Percentiles rank a stretch among this genome's conserved stretches.
These are phyloP conservation scores for Macquaria ambigua DNA, from an alignment of 2,113 vertebrate species.

Conservation along the genomic window DNA sequence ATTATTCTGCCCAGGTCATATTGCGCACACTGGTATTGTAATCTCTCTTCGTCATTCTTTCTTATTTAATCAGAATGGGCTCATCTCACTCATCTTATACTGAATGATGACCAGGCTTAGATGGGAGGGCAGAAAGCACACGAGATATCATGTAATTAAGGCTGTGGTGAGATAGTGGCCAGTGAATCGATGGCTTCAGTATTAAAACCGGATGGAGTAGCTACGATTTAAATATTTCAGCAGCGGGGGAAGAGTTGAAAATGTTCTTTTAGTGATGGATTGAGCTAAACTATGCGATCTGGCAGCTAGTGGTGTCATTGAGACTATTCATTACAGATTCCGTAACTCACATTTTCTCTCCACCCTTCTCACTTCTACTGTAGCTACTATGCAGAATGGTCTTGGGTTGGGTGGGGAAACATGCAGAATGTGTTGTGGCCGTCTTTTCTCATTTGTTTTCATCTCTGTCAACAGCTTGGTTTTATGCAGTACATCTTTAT, in stretches of 20 bases:
- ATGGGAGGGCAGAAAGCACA: conserved; percentile 65
- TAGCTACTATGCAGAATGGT: conserved; percentile 11
- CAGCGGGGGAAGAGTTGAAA: conserved; percentile 42
- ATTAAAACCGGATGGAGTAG: conserved; percentile 59
- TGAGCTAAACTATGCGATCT: conserved; percentile 64
- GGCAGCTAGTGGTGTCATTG: conserved; percentile 72
- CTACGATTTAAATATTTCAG: conserved; percentile 69
- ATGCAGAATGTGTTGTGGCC: background rate
- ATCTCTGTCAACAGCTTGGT: conserved; percentile 29
- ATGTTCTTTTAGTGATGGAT: conserved; percentile 72
- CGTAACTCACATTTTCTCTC: conserved; percentile 60
- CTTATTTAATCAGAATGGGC: conserved; percentile 72
- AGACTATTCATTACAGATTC: conserved; percentile 69
- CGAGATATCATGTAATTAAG: conserved; percentile 75
- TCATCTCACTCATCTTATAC: conserved; percentile 66
- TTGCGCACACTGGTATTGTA: conserved; percentile 40
- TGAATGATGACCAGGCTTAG: conserved; percentile 58
- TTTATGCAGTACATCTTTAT: conserved; percentile 17
- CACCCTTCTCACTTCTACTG: conserved; percentile 4
- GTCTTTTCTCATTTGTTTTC: conserved; percentile 33
- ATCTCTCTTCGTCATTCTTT: conserved; percentile 49
- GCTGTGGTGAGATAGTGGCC: conserved; percentile 41
- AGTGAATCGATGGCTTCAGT: conserved; percentile 59
- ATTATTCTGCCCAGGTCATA: conserved; percentile 54
- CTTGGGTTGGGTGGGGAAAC: conserved; percentile 11